phyloP scores from a whole-genome alignment of 2,113 vertebrate genomes.

The Oreocharis arfaki region DNA sequence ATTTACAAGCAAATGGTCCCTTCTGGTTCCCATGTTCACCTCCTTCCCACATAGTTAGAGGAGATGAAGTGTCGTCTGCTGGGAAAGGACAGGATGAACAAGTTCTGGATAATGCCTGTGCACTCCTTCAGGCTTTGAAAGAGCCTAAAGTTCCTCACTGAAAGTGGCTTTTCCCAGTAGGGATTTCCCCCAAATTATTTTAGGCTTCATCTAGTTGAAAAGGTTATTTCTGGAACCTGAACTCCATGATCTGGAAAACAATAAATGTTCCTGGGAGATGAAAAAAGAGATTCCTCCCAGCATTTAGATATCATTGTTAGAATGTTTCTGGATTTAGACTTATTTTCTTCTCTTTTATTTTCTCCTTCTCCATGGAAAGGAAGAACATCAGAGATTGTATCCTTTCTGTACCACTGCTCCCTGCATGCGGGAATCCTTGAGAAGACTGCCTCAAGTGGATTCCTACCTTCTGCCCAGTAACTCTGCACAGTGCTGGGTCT shows the following conservation, averaged over 20 bases:
- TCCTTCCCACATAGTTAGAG: neutral
- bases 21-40: neutral
- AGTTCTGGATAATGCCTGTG: neutral
- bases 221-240: neutral
- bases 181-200: neutral
- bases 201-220: neutral
- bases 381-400: constrained; percentile 56
- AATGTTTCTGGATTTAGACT: neutral
- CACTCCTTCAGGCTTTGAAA: neutral
- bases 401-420: constrained; percentile 26
- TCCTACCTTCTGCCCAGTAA: neutral
- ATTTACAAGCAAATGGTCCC: neutral
- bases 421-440: neutral
- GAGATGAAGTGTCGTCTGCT: neutral
- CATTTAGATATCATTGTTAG: neutral
- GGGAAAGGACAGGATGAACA: neutral
- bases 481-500: neutral
- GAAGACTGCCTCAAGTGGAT: neutral
- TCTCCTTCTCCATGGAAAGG: neutral
- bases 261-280: neutral
- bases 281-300: neutral
- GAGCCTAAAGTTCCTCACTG: neutral
- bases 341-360: constrained; percentile 1
- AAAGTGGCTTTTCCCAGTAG: neutral
- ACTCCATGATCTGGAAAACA: neutral